Evolutionary conservation across 2,113 vertebrate species (phyloP), one percentile per base, ranked within the genome.

Genomic region (Hippopotamus amphibius): DNA sequence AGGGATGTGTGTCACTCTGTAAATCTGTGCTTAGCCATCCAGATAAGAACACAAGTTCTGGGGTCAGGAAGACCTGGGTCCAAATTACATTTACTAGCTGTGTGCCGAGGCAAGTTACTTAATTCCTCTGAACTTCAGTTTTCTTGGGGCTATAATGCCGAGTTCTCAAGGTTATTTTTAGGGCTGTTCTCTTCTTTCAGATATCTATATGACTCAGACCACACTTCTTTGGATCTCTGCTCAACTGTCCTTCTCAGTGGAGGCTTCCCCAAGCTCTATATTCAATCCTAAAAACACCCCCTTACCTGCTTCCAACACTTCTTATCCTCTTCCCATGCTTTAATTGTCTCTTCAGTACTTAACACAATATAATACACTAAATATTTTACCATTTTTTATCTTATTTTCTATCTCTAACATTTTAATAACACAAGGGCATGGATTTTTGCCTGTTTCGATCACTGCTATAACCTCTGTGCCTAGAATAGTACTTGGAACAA

Each of bases 11-110:
- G 22, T 17, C 22, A 81, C 37, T 77, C 72, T 59, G 68, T n/a
- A 95, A 50, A 80, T 66, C 57, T 92, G 43, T 61, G 13, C 57
- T 50, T 89, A 80, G 57, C 24, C 24, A 59, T 26, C 17, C 50
- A 93, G 72, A 71, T 65, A 37, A 83, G n/a, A 88, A 57, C 69
- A 61, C 14, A 95, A 46, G 57, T n/a, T 96, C 59, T 95, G 59
- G 46, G 79, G 86, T 97, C 82, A 97, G 15, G 10, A 80, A 96
- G 89, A 93, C 83, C 93, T 95, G 16, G 15, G 9, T 72, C 55
- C 41, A 92, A 83, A 83, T 80, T 21, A 48, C 7, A 46, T 76
- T 86, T 91, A 63, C 30, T 53, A 8, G 26, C 13, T 92, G 12
- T 63, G 6, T 26, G 26, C 15, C 65, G 55, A 86, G 48, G 16